Evolutionary conservation across 2,888 invertebrate species (phyloP), one percentile per base, ranked within the genome.

Genomic region (Carterocephalus palaemon): DNA sequence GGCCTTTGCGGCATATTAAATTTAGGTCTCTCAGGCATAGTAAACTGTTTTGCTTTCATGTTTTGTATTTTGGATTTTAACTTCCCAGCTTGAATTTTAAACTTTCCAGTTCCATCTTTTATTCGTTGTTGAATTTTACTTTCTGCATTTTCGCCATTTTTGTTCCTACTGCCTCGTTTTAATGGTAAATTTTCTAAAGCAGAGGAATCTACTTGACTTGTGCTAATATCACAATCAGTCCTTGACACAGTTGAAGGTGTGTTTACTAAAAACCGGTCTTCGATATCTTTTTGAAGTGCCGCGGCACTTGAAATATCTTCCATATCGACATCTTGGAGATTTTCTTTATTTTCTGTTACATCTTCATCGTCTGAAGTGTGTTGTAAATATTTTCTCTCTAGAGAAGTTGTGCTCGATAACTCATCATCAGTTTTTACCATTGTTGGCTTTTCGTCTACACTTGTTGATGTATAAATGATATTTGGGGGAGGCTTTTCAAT

Each of bases 51-150:
- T 54, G 89, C 85, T 64, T 91, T 90, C 3, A 91, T 89, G 49
- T 81, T 89, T 61, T 90, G 89, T 45, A 93, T 66, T 66, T 92
- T 92, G 0, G 89, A 89, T 68, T 91, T 91, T 16, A 95, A 70
- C 73, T 92, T 92, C 16, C 90, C 92, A 8, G 94, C 93, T 68
- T 93, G 92, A 23, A 82, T 88, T 57, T 90, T 90, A 33, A 94
- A 60, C 54, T 91, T 91, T 20, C 90, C 92, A 2, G 94, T 93
- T 52, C 93, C 92, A 51, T 87, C 90, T 53, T 88, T 90, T 16
- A 94, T 71, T 8, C 91, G 90, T 54, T 92, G 90, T 56, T 92
- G 90, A 64, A 92, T 85, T 62, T 88, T 90, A 34, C 77, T 83
- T 58, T 89, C 88, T 46, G 82, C 78, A 39, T 75, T 79, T 28